Evolutionary conservation across 2,113 vertebrate genomes (phyloP), one percentile per base, ranked within the genome.

Genomic region (Alaudala cheleensis): DNA sequence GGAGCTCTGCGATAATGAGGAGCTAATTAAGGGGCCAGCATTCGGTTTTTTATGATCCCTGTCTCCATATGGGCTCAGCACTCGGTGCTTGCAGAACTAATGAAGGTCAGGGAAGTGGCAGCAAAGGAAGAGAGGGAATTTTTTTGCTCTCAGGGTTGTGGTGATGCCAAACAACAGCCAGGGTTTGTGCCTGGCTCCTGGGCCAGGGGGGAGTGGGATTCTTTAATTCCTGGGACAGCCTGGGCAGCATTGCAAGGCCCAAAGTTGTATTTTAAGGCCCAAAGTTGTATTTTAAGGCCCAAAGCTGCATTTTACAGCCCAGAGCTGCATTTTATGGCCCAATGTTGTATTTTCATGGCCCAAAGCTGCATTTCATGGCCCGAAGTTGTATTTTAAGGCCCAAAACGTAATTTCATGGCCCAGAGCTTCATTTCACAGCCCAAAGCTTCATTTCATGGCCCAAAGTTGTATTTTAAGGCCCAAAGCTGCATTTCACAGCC

Each of bases 21-120:
- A 87, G 89, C 79, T 95, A 69, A 90, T 92, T 77, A 83, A 81
- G 90, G 79, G 56, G 73, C n/a, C 89, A 91, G 90, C 70, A 49
- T 64, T 69, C 44, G 34, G 77, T 53, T 87, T 87, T 79, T 86
- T 33, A 94, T 94, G 83, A 58, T 94, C 91, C 91, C 80, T 92
- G 60, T 62, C 73, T 73, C 57, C 78, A 77, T 65, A 90, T 54
- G 90, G 85, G 78, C 67, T 67, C 89, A 17, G 31, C 90, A 61
- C 61, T 95, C 1, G 1, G 60, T 28, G 85, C 91, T 70, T 9
- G 54, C 91, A 93, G 90, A 86, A 74, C 94, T 97, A 84, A 86
- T 79, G 66, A 92, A 94, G 94, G 91, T 88, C 93, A 92, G 58
- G 49, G 76, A 67, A 49, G 54, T 14, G 81, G 85, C 10, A 56